phyloP scores from a whole-genome alignment of 2,888 invertebrate genomes.

The Pediacus dermestoides region DNA sequence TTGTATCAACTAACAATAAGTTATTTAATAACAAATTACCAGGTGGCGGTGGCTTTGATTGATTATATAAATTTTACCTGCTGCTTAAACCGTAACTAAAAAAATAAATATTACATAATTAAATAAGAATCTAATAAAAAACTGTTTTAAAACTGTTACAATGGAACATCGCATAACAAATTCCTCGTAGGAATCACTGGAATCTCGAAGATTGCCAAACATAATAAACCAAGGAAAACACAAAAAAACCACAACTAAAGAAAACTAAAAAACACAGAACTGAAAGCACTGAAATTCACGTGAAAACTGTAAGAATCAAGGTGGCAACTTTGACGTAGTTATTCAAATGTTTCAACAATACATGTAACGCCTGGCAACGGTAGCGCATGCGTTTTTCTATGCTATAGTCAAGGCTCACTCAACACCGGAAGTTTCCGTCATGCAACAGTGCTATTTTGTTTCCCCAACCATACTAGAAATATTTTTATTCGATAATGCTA shows the following conservation, averaged over 20 bases:
- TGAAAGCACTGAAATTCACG: constrained; percentile 48
- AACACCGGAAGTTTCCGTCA: constrained; percentile 48
- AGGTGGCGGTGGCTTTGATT: no score
- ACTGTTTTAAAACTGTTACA: no score
- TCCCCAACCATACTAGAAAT: constrained; percentile 43
- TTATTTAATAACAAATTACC: constrained; percentile 5
- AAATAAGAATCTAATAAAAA: constrained; percentile 14
- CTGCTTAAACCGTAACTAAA: constrained; percentile 10
- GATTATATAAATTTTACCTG: constrained; percentile 16
- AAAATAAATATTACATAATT: constrained; percentile 12
- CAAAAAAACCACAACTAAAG: constrained; percentile 19
- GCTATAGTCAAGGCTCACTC: constrained; percentile 43
- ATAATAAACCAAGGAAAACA: constrained; percentile 20
- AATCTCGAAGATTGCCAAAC: constrained; percentile 13
- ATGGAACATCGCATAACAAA: no score
- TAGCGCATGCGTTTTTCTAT: constrained; percentile 42
- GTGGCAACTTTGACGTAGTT: constrained; percentile 46
- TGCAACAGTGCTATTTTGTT: constrained; percentile 47
- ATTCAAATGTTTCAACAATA: constrained; percentile 49
- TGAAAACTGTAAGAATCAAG: constrained; percentile 48
- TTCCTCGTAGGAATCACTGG: constrained; percentile 3
- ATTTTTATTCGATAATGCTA: constrained; percentile 36
- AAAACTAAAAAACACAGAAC: constrained; percentile 35
- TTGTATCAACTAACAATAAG: constrained; percentile 7
- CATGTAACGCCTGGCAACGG: constrained; percentile 46